Base-by-base conservation (phyloP, 2,888 invertebrate genomes). In the Drosophila anomelani region DNA sequence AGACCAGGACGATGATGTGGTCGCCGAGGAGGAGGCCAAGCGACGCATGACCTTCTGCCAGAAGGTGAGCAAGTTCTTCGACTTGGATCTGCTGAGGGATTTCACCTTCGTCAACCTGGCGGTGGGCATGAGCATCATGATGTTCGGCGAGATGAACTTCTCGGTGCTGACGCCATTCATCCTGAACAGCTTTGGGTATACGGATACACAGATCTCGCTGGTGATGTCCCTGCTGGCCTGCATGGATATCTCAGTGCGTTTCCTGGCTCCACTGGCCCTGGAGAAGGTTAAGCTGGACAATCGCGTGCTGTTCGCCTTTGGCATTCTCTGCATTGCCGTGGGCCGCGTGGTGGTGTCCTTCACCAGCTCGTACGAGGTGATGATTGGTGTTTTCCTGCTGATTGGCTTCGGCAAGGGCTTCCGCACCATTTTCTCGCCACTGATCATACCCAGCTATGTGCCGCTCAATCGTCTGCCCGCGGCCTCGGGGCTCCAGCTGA, bases 121-220 rank as follows among this genome's bases (percentile, higher is more conserved):
- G 93, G 75, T 96, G 67, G 96, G 96, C 26, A 94, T 96, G 77
- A 95, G 95, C 15, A 92, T 96, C 49, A 95, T 95, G n/a, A 95
- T 94, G 90, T 96, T 96, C 80, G 95, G 94, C 23, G 96, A 96
- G 90, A 90, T 96, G 55, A 96, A 96, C 90, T 96, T 96, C 91
- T 95, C 96, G 0, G 94, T 96, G 53, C 89, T 96, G 57, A 96
- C 96, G 0, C 96, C 96, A 0, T 95, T 96, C 79, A 95, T 96
- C 63, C 92, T 96, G 6, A 93, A 94, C 38, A 95, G 95, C 79
- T 95, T 94, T 77, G 94, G 95, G 0, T 94, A 95, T 81, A 91
- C 91, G 2, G 87, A 92, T n/a, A 10, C 38, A 0, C 85, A 95
- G 91, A 94, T 95, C 4, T 96, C 96, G 0, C 91, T 94, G 13